Percentiles rank a stretch among this genome's conserved stretches.
Evolutionary conservation across 2,113 vertebrate species (phyloP).

Genomic region (Acrocephalus kingi): DNA sequence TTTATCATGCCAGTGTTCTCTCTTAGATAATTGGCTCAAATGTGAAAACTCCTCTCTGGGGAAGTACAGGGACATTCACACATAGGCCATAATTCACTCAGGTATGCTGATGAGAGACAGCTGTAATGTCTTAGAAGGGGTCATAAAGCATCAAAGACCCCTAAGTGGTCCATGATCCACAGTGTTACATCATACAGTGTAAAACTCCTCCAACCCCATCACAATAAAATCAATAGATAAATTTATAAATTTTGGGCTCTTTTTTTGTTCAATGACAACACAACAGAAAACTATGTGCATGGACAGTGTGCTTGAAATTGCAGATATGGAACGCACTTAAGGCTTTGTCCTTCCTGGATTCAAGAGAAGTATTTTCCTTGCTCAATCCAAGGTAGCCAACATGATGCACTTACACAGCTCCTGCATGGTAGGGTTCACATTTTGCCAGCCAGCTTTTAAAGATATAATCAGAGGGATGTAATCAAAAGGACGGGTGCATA

Average conservation of each 20-base stretch:
- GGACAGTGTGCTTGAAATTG: neutral
- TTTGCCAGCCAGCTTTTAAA: neutral
- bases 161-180: neutral
- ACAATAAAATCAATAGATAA: neutral
- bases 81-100: neutral
- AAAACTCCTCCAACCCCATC: accelerated
- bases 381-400: neutral
- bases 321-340: neutral
- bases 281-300: neutral
- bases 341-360: neutral
- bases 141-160: neutral
- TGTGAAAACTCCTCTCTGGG: neutral
- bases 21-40: neutral
- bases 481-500: neutral
- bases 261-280: neutral
- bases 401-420: neutral
- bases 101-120: neutral
- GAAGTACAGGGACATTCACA: neutral
- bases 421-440: neutral
- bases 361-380: neutral
- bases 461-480: accelerated
- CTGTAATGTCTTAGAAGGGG: neutral
- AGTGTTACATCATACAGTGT: neutral
- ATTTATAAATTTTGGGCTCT: neutral
- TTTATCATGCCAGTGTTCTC: neutral